These are phyloP conservation scores for Microtus agrestis DNA, from an alignment of 2,797 vertebrate species.

Conservation along the genomic window DNA sequence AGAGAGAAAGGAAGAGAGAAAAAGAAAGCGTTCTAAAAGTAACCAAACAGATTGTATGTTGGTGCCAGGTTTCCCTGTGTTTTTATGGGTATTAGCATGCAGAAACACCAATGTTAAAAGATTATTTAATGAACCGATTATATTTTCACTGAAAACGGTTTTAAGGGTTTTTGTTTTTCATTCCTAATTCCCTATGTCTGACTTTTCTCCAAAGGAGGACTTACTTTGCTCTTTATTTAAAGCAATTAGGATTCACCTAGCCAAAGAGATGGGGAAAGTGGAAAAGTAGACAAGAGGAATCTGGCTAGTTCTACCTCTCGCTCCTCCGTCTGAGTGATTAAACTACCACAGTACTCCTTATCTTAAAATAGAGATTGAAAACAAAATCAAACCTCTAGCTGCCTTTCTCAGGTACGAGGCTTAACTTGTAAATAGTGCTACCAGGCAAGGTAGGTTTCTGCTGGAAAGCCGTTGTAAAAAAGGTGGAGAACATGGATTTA, in stretches of 20 bases:
- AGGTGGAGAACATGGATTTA: conserved; percentile 38
- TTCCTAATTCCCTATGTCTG: not conserved
- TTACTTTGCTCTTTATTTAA: conserved; percentile 16
- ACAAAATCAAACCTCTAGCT: conserved; percentile 55
- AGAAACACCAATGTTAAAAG: conserved; percentile 12
- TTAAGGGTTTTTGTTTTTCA: not conserved
- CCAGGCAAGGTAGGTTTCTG: not conserved
- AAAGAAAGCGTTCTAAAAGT: not conserved
- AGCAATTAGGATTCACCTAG: not conserved
- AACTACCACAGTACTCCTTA: conserved; percentile 27
- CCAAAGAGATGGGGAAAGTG: conserved; percentile 32
- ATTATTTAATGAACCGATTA: conserved; percentile 45
- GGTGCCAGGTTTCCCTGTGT: not conserved
- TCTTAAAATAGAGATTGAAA: conserved; percentile 65
- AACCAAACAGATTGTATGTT: not conserved
- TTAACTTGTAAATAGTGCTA: conserved; percentile 66
- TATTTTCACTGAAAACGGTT: conserved; percentile 48
- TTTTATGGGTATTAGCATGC: not conserved
- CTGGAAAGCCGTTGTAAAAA: conserved; percentile 8
- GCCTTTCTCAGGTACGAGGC: conserved; percentile 53
- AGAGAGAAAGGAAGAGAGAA: not conserved
- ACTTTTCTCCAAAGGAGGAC: conserved; percentile 5
- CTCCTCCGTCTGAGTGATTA: not conserved
- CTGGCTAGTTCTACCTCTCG: not conserved
- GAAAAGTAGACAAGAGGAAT: conserved; percentile 26